A percentile compares a stretch with the other conserved stretches of the same genome.
Conservation (phyloP, 2,113 vertebrate species). For the Mesembrinibis cayennensis region DNA sequence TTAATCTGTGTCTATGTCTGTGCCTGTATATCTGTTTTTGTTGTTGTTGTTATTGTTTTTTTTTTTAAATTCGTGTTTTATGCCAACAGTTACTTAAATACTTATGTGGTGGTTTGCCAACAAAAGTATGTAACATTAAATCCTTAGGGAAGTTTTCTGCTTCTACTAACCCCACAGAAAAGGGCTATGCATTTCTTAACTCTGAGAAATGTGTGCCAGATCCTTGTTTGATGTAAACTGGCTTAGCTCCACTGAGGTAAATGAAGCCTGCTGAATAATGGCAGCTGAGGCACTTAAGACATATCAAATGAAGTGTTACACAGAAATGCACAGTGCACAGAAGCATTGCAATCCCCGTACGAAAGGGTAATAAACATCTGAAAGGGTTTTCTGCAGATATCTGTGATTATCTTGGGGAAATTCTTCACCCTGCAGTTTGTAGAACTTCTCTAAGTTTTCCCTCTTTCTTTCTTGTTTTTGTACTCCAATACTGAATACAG, state of each 20-base stretch:
- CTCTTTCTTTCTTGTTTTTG: neutral
- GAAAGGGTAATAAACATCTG: neutral
- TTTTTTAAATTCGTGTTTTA: neutral
- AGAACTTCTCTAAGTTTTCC: neutral
- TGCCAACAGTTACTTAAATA: neutral
- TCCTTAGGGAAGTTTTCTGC: neutral
- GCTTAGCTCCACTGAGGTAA: neutral
- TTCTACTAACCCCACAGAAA: neutral
- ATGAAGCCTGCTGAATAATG: neutral
- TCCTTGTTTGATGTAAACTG: neutral
- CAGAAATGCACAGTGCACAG: neutral
- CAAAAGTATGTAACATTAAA: neutral
- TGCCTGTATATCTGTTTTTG: neutral
- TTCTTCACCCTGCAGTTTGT: neutral
- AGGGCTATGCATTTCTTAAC: neutral
- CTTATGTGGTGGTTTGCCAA: neutral
- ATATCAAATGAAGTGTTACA: neutral
- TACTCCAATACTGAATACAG: neutral
- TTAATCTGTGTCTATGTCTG: neutral
- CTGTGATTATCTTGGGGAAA: neutral
- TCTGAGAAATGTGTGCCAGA: neutral
- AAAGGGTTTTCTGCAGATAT: neutral
- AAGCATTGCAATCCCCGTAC: neutral
- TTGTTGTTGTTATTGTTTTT: neutral
- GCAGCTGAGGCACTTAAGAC: neutral